Evolutionary conservation across 2,888 invertebrate genomes (phyloP), one percentile per base, ranked within the genome.

Genomic region (Uropetala carovei): DNA sequence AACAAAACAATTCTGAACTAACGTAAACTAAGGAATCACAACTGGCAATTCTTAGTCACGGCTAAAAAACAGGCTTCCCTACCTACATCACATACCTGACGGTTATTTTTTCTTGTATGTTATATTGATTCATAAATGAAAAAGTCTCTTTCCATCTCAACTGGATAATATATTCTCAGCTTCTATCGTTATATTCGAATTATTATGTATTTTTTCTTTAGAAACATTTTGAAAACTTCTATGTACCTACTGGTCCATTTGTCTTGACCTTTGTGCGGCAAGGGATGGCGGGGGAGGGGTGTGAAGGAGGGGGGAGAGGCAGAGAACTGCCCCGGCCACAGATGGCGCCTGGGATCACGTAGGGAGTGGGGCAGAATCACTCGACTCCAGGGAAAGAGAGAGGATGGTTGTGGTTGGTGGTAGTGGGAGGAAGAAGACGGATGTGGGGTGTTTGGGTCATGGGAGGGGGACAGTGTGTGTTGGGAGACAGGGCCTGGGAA

Each of bases 321-420:
- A 43, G 43, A 43, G 43, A n/a, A n/a, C 43, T 43, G 43, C 43
- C 43, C 43, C 43, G 43, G 43, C 68, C 68, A 18, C 75, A 75
- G 75, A 75, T 75, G 75, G 75, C 75, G 75, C 75, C 11, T 9
- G 75, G 75, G 75, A 75, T 75, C 68, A 68, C 68, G n/a, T 68
- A n/a, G 68, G 18, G 64, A 64, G 64, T 0, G 64, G 16, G 75
- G 75, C 9, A 27, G 75, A 75, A 75, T 75, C 75, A 75, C 75
- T 75, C 68, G 68, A 68, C 68, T 68, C 75, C 11, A 75, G 75
- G 75, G 75, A 75, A 68, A 68, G 68, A 68, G 75, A 75, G 75
- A 5, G 75, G 75, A 75, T 75, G 75, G 75, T 75, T 75, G 75
- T 75, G 75, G 75, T 75, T 75, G 11, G n/a, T 11, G 68, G 22